These are phyloP conservation scores for Anseranas semipalmata DNA, from an alignment of 2,113 vertebrate species.

Conservation along the genomic window DNA sequence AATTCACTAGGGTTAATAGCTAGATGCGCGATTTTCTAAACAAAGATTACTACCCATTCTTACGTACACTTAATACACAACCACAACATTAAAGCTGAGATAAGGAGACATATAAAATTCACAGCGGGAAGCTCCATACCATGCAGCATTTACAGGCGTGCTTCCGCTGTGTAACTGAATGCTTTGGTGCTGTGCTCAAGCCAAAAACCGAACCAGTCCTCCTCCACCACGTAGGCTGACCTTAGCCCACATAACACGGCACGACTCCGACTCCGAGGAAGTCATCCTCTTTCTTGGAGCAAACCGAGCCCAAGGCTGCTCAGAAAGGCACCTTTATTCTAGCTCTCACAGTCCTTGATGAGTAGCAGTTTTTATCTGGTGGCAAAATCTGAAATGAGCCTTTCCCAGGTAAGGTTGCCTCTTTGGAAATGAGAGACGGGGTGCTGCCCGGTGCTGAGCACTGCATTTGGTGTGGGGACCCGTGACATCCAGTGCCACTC, in stretches of 20 bases:
- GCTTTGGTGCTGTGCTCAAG: neutral
- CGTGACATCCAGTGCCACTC: neutral
- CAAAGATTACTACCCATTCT: slow-evolving; percentile 62
- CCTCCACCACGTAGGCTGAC: neutral
- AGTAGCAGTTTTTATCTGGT: neutral
- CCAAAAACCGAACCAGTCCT: neutral
- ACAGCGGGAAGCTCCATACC: slow-evolving; percentile 54
- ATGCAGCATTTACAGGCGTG: neutral
- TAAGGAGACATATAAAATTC: slow-evolving; percentile 66
- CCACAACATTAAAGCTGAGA: slow-evolving; percentile 59
- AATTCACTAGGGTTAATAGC: slow-evolving; percentile 39
- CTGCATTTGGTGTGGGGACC: neutral
- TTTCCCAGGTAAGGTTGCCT: neutral
- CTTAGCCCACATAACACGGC: neutral
- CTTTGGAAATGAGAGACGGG: neutral
- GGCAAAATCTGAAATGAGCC: neutral
- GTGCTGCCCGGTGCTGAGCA: neutral
- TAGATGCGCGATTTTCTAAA: slow-evolving; percentile 57
- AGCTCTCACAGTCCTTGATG: neutral
- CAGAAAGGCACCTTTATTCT: neutral
- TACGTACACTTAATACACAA: slow-evolving; percentile 50
- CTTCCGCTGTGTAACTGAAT: neutral
- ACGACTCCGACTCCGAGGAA: neutral
- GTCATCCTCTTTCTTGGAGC: neutral
- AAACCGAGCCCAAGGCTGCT: neutral